These are phyloP conservation scores for Argyrosomus japonicus DNA, from an alignment of 2,113 vertebrate species.

Conservation along the genomic window DNA sequence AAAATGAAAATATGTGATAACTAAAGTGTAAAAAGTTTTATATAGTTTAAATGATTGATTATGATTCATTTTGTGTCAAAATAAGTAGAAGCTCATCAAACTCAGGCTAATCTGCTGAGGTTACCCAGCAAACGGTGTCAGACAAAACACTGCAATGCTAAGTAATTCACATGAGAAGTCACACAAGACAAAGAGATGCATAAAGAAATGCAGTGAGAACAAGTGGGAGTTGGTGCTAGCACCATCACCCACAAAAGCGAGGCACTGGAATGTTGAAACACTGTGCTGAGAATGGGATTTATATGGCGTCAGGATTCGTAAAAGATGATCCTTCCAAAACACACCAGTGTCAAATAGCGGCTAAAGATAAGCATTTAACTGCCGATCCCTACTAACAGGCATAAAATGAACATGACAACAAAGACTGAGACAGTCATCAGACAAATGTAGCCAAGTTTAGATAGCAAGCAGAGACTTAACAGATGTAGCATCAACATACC, in stretches of 20 bases:
- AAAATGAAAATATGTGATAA: neutral
- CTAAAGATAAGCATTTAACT: slow-evolving; percentile 8
- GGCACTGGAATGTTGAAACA: neutral
- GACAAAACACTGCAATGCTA: neutral
- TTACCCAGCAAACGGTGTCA: neutral
- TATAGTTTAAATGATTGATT: neutral
- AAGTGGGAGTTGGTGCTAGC: neutral
- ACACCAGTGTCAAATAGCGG: neutral
- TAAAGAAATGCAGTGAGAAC: neutral
- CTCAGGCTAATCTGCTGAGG: neutral
- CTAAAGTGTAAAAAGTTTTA: neutral
- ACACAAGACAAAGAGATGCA: too few species aligned
- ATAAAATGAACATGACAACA: slow-evolving; percentile 15
- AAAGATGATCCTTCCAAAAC: neutral
- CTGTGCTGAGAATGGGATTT: slow-evolving; percentile 7
- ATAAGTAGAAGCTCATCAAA: neutral
- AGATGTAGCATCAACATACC: slow-evolving; percentile 1
- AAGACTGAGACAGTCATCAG: neutral
- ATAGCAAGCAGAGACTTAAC: neutral
- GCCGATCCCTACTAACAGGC: slow-evolving; percentile 7
- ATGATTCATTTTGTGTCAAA: neutral
- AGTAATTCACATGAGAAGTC: neutral
- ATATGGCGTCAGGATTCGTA: neutral
- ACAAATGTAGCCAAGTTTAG: neutral
- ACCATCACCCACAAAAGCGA: neutral